phyloP scores from a whole-genome alignment of 2,888 invertebrate genomes.

The Gortyna flavago region DNA sequence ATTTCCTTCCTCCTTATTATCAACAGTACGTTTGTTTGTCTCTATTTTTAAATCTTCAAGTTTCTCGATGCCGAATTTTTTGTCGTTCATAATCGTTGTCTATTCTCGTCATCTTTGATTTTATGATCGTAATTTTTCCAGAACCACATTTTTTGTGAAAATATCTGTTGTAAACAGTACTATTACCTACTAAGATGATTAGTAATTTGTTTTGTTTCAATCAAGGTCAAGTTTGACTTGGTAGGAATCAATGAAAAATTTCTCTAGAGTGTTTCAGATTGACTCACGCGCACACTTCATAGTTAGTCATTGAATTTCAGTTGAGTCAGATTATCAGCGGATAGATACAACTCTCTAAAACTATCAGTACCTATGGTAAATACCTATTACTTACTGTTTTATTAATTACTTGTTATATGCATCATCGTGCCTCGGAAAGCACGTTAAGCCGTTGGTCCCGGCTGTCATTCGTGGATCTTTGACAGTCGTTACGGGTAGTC shows the following conservation, averaged over 20 bases:
- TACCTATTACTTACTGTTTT: conserved; percentile 22
- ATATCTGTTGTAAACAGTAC: not conserved
- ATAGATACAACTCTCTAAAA: no score
- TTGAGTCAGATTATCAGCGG: conserved; percentile 76
- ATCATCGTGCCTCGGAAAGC: no score
- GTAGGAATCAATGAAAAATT: conserved; percentile 71
- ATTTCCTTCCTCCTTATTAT: conserved; percentile 10
- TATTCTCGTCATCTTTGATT: not conserved
- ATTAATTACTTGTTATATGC: conserved; percentile 29
- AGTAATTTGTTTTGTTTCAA: conserved; percentile 32
- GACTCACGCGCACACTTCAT: conserved; percentile 76
- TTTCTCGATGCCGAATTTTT: not conserved
- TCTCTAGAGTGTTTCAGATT: conserved; percentile 75
- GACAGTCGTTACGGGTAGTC: no score
- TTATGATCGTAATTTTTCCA: not conserved
- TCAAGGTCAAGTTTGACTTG: conserved; percentile 66
- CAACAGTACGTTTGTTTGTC: not conserved
- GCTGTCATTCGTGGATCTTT: no score
- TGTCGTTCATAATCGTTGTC: not conserved
- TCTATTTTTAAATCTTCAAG: not conserved
- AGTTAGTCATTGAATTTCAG: conserved; percentile 83
- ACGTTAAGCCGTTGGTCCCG: no score
- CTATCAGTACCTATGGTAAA: no score
- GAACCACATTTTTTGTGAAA: not conserved
- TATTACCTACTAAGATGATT: conserved; percentile 8